A percentile compares a stretch with the other conserved stretches of the same genome.
phyloP scores from a whole-genome alignment of 2,797 vertebrate genomes.

The Sylvilagus floridanus region DNA sequence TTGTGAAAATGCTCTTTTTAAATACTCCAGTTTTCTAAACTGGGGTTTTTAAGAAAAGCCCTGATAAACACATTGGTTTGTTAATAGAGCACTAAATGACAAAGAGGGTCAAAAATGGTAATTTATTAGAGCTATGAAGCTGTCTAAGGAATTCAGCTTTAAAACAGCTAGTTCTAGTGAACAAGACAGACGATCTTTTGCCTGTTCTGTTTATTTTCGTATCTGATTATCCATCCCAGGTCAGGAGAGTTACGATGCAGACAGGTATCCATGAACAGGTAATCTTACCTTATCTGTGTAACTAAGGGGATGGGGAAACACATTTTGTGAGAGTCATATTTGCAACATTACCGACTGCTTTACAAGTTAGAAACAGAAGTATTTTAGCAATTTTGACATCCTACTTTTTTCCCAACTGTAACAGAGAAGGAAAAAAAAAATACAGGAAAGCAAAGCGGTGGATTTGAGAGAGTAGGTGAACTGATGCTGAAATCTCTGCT shows the following conservation, averaged over 20 bases:
- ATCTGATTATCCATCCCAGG: not conserved
- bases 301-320: not conserved
- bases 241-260: not conserved
- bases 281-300: constrained; percentile 63
- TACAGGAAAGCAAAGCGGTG: not conserved
- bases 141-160: constrained; percentile 30
- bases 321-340: not conserved
- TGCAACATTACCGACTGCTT: not conserved
- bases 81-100: not conserved
- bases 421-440: not conserved
- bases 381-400: constrained; percentile 3
- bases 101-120: not conserved
- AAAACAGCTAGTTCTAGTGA: not conserved
- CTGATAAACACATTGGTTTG: not conserved
- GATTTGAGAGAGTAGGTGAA: not conserved
- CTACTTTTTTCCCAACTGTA: not conserved
- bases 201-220: not conserved
- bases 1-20: not conserved
- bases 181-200: not conserved
- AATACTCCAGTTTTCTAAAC: constrained; percentile 46
- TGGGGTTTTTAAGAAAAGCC: constrained; percentile 16
- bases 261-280: not conserved
- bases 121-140: not conserved
- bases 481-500: constrained; percentile 48
- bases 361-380: not conserved